These are phyloP conservation scores for Semnornis frantzii DNA, from an alignment of 2,113 vertebrate genomes.

Conservation along the genomic window DNA sequence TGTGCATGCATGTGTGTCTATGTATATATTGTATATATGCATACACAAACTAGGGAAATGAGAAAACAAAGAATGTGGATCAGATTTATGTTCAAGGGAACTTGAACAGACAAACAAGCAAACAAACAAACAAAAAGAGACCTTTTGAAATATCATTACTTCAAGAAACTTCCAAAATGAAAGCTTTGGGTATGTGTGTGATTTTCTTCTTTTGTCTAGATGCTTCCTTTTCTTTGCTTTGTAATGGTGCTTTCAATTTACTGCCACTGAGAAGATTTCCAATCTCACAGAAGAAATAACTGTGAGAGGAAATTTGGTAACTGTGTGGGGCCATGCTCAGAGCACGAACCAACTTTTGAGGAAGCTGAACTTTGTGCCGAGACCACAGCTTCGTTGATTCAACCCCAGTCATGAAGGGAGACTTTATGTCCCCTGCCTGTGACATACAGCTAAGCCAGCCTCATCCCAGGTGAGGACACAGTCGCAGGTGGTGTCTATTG, in stretches of 20 bases:
- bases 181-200: not conserved
- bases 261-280: not conserved
- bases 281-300: not conserved
- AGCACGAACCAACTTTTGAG: accelerated
- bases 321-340: accelerated
- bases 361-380: not conserved
- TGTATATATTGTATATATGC: too few species aligned
- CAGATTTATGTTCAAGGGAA: not conserved
- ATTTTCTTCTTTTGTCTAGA: not conserved
- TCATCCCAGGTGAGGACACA: not conserved
- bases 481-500: accelerated
- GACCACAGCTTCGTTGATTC: not conserved
- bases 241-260: not conserved
- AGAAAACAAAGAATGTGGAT: not conserved
- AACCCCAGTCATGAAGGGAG: not conserved
- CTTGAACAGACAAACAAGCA: not conserved
- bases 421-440: not conserved
- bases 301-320: not conserved
- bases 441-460: not conserved
- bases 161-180: not conserved
- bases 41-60: not conserved
- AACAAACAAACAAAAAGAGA: not conserved
- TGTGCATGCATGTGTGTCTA: not conserved
- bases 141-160: not conserved
- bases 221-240: not conserved